A percentile compares a stretch with the other conserved stretches of the same genome.
Conservation (phyloP, 2,797 vertebrate genomes). For the Paguma larvata region DNA sequence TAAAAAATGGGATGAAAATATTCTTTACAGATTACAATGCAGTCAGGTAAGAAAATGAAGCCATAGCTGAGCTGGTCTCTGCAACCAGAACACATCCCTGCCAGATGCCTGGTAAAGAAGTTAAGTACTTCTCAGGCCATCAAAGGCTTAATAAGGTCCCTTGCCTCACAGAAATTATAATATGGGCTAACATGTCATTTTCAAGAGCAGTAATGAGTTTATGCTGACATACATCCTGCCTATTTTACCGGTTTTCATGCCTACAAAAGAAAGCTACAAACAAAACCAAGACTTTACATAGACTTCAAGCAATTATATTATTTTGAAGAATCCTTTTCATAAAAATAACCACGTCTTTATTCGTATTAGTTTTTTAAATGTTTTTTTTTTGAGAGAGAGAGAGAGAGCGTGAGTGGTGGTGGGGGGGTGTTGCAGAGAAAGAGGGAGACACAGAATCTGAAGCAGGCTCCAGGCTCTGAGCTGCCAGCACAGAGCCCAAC, state of each 20-base stretch:
- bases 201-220: not conserved
- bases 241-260: not conserved
- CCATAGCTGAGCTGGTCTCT: not conserved
- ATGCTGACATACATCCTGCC: not conserved
- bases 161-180: not conserved
- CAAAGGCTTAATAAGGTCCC: not conserved
- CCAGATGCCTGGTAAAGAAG: not conserved
- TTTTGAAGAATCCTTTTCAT: not conserved
- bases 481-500: too few relatives aligned
- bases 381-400: too few relatives aligned
- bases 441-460: too few relatives aligned
- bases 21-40: not conserved
- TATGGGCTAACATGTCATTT: not conserved
- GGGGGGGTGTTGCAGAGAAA: too few relatives aligned
- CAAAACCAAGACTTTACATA: not conserved
- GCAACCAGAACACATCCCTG: not conserved
- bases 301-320: not conserved
- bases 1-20: not conserved
- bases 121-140: not conserved
- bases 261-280: conserved; percentile 25
- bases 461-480: too few relatives aligned
- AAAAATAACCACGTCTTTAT: not conserved
- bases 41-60: conserved; percentile 12
- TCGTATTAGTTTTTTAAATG: too few relatives aligned
- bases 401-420: too few relatives aligned